Conservation (phyloP, 2,888 invertebrate genomes). For the Volucella bombylans region DNA sequence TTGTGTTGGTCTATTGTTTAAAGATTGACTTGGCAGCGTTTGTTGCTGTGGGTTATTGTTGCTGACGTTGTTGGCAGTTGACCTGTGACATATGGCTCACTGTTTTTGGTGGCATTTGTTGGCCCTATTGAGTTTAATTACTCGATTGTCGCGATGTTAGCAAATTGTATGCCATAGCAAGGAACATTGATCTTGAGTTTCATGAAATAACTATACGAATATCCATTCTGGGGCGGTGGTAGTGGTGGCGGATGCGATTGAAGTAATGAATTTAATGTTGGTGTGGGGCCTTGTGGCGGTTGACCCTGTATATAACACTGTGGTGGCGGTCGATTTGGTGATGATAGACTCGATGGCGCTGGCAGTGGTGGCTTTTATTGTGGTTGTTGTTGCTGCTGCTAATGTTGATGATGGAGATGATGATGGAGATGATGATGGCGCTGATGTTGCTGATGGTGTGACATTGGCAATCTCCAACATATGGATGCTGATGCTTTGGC, state of each 20-base stretch:
- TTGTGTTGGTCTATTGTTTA: constrained; percentile 80
- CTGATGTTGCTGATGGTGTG: constrained; percentile 79
- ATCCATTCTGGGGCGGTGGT: constrained; percentile 81
- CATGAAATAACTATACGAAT: no score
- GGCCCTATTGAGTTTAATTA: constrained; percentile 86
- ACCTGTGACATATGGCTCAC: constrained; percentile 77
- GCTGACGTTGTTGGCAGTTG: constrained; percentile 76
- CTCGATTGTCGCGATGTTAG: constrained; percentile 98
- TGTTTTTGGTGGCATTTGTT: constrained; percentile 79
- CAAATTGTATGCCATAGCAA: constrained; percentile 88
- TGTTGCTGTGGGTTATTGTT: constrained; percentile 78
- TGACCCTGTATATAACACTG: constrained; percentile 83
- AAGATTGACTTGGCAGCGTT: constrained; percentile 79
- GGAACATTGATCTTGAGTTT: no score
- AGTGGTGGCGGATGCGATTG: constrained; percentile 89
- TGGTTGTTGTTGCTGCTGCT: constrained; percentile 71
- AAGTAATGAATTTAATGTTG: constrained; percentile 95
- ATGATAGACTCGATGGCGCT: constrained; percentile 78
- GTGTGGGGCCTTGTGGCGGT: constrained; percentile 94
- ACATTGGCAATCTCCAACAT: constrained; percentile 78
- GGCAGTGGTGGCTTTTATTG: constrained; percentile 60
- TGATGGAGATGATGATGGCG: constrained; percentile 77
- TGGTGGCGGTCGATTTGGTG: constrained; percentile 81
- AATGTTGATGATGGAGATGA: constrained; percentile 78
- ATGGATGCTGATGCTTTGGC: constrained; percentile 78